These are phyloP conservation scores for Probosciger aterrimus DNA, from an alignment of 2,113 vertebrate species.

Conservation along the genomic window DNA sequence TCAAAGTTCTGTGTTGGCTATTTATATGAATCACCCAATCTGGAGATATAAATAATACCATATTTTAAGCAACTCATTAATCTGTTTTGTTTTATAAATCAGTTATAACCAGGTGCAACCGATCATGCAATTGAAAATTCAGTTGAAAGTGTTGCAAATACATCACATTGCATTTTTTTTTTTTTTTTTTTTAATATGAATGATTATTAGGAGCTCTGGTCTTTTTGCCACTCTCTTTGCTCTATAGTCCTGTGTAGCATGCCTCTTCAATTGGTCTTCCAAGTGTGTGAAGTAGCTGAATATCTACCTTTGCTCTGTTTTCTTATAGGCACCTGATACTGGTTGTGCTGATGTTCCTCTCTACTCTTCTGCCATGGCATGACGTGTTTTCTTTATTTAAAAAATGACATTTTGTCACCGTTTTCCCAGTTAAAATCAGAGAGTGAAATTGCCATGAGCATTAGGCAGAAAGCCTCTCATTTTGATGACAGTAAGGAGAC, in stretches of 20 bases:
- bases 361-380: rapidly evolving
- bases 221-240: not conserved
- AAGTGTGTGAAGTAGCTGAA: not conserved
- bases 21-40: not conserved
- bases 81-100: not conserved
- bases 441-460: not conserved
- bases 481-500: not conserved
- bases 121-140: not conserved
- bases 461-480: not conserved
- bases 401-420: not conserved
- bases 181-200: not conserved
- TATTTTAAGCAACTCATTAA: not conserved
- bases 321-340: not conserved
- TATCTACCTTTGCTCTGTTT: not conserved
- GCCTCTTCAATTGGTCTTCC: not conserved
- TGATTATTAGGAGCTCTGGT: not conserved
- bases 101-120: not conserved
- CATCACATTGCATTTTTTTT: not conserved
- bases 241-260: not conserved
- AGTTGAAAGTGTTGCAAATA: not conserved
- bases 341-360: not conserved
- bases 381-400: not conserved
- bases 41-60: not conserved
- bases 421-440: not conserved
- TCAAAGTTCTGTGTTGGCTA: not conserved